A percentile compares a stretch with the other conserved stretches of the same genome.
These are phyloP conservation scores for Lamprotornis superbus DNA, from an alignment of 2,113 vertebrate genomes.

Conservation along the genomic window DNA sequence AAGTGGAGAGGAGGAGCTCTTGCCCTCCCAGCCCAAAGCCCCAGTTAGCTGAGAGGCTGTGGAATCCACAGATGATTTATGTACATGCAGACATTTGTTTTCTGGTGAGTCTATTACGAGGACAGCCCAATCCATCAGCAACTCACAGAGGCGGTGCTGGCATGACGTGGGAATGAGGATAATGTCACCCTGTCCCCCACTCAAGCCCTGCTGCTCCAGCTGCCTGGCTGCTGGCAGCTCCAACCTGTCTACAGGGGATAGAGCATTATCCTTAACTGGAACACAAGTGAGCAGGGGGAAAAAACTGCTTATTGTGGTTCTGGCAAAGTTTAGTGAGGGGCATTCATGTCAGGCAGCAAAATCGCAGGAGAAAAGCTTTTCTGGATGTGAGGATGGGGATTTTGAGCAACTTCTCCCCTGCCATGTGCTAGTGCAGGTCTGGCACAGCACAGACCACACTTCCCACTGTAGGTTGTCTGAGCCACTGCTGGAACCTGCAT, in stretches of 20 bases:
- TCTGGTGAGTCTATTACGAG: background rate
- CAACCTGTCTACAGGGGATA: fast-evolving
- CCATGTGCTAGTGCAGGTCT: background rate
- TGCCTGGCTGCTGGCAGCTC: background rate
- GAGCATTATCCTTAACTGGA: background rate
- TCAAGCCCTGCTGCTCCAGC: background rate
- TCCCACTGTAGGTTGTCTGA: background rate
- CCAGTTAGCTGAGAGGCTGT: background rate
- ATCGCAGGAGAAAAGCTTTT: background rate
- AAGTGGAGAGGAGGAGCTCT: background rate
- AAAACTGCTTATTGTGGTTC: background rate
- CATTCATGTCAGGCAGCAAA: background rate
- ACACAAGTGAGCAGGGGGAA: background rate
- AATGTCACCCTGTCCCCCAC: slow-evolving; percentile 1
- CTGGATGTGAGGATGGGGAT: background rate
- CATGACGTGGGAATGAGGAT: background rate
- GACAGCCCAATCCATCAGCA: slow-evolving; percentile 38
- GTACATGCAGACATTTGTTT: slow-evolving; percentile 22
- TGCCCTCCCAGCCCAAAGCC: background rate
- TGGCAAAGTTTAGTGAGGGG: background rate
- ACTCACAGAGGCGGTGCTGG: background rate
- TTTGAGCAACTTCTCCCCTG: background rate
- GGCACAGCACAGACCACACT: background rate
- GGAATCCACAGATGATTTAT: slow-evolving; percentile 12
- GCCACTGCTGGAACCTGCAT: background rate